Percentiles rank a stretch among this genome's conserved stretches.
Evolutionary conservation across 1,140 invertebrate genomes (phyloP).

Genomic region (Drosophila pandora): DNA sequence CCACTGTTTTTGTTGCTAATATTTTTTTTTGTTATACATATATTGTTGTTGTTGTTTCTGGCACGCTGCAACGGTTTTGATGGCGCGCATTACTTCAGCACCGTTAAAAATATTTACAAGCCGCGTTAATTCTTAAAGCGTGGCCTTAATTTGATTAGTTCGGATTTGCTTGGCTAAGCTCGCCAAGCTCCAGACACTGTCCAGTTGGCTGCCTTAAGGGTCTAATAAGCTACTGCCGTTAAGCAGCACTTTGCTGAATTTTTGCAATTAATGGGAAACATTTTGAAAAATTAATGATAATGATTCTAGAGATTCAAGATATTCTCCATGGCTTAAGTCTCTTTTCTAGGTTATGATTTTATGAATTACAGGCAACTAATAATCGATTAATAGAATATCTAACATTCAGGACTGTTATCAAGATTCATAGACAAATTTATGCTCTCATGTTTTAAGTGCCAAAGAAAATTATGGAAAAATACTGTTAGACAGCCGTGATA

Average conservation of each 20-base stretch:
- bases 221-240: slow-evolving; percentile 6
- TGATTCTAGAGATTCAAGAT: too few relatives aligned
- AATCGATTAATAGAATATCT: too few relatives aligned
- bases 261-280: not conserved
- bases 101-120: slow-evolving; percentile 81
- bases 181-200: slow-evolving; percentile 35
- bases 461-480: slow-evolving; percentile 8
- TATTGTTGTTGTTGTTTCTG: slow-evolving; percentile 45
- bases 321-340: too few relatives aligned
- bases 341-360: too few relatives aligned
- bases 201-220: slow-evolving; percentile 45
- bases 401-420: not conserved
- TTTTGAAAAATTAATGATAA: too few relatives aligned
- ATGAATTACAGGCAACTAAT: too few relatives aligned
- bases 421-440: not conserved
- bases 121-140: slow-evolving; percentile 81
- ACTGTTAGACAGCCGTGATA: slow-evolving; percentile 6
- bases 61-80: slow-evolving; percentile 75
- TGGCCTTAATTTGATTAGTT: slow-evolving; percentile 82
- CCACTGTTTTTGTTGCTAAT: slow-evolving; percentile 15
- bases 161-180: slow-evolving; percentile 61
- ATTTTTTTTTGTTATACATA: slow-evolving; percentile 12
- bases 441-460: not conserved
- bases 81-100: slow-evolving; percentile 78
- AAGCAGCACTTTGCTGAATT: not conserved